phyloP scores from a whole-genome alignment of 2,888 invertebrate species.

The Epistrophella euchroma region DNA sequence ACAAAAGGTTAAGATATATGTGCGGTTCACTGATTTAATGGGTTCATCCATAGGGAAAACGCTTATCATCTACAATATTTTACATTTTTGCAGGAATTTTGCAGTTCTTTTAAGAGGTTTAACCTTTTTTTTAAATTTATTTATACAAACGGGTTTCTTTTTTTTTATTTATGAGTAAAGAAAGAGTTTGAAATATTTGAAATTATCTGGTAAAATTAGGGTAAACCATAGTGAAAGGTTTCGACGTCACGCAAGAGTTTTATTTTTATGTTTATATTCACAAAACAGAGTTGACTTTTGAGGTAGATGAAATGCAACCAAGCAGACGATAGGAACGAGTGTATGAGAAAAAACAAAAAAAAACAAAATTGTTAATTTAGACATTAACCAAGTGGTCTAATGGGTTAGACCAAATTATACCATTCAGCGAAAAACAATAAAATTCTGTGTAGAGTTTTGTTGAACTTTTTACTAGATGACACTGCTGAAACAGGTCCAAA shows the following conservation, averaged over 20 bases:
- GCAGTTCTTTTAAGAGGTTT: not conserved
- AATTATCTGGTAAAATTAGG: not conserved
- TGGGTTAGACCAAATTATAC: not conserved
- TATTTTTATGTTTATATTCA: not conserved
- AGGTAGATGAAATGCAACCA: not conserved
- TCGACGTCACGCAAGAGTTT: not conserved
- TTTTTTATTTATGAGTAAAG: not conserved
- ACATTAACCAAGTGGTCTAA: not conserved
- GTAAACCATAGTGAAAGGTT: not conserved
- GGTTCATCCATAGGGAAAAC: constrained; percentile 57
- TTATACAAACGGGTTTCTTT: not conserved
- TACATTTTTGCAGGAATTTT: constrained; percentile 6
- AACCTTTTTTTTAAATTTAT: not conserved
- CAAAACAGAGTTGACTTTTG: too few relatives aligned
- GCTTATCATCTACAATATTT: constrained; percentile 49
- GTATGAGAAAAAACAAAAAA: not conserved
- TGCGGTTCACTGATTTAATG: constrained; percentile 66
- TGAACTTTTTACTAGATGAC: too few relatives aligned
- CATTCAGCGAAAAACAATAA: not conserved
- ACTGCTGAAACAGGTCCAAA: too few relatives aligned
- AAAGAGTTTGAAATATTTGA: not conserved
- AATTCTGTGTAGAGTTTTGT: too few relatives aligned
- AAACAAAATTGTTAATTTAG: not conserved
- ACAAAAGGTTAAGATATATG: constrained; percentile 21
- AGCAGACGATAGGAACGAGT: not conserved